Conservation (phyloP, 2,113 vertebrate genomes). For the Chionis minor region DNA sequence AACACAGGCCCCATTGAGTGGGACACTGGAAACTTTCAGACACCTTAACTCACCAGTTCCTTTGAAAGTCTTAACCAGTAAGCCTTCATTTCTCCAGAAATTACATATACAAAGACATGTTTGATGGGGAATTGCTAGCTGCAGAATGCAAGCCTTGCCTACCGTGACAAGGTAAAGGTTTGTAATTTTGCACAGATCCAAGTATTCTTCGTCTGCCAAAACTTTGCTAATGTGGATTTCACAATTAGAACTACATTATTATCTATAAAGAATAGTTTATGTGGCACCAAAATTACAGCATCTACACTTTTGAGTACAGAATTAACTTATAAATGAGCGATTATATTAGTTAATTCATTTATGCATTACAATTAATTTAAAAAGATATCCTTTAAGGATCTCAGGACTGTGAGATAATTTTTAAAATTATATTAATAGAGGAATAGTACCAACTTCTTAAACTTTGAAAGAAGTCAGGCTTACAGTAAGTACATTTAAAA, state of each 20-base stretch:
- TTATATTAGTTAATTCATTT: slow-evolving; percentile 25
- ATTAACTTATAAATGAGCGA: slow-evolving; percentile 15
- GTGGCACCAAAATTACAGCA: background rate
- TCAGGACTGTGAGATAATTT: background rate
- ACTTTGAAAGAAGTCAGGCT: background rate
- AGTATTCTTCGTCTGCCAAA: background rate
- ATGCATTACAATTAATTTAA: background rate
- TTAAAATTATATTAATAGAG: background rate
- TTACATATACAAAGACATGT: background rate
- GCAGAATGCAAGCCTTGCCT: background rate
- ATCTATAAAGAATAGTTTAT: background rate
- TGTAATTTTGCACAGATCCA: background rate
- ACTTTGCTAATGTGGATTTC: background rate
- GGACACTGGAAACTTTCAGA: background rate
- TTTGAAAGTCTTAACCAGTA: background rate
- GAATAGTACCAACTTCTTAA: background rate
- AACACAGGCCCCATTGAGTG: background rate
- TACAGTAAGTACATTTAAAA: background rate
- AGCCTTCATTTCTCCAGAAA: background rate
- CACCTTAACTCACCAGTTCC: background rate
- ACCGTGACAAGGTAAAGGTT: background rate
- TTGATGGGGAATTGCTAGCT: background rate
- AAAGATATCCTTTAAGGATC: background rate
- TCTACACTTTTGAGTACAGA: background rate
- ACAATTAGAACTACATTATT: background rate